A percentile compares a stretch with the other conserved stretches of the same genome.
Evolutionary conservation across 2,888 invertebrate species (phyloP).

Genomic region (Anthrax anthrax): DNA sequence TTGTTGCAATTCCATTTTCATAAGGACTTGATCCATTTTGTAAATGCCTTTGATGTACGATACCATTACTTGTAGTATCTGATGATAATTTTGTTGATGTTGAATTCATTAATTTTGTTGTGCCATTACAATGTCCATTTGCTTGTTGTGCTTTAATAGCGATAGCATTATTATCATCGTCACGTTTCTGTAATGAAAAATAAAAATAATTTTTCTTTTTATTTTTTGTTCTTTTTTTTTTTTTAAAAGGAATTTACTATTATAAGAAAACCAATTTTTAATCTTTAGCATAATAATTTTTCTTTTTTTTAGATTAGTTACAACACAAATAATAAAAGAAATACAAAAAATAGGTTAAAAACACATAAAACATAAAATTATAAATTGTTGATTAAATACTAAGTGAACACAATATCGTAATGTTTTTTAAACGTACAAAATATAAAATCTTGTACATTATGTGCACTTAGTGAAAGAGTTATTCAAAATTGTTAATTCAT

Average conservation of each 20-base stretch:
- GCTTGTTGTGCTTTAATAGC: neutral
- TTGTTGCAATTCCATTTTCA: constrained; percentile 15
- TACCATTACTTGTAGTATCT: neutral
- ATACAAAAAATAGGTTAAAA: no score
- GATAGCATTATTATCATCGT: neutral
- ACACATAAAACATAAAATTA: no score
- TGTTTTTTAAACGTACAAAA: no score
- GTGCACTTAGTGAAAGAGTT: no score
- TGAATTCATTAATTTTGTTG: neutral
- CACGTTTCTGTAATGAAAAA: constrained; percentile 4
- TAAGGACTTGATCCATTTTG: constrained; percentile 6
- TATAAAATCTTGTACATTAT: no score
- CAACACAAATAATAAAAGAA: no score
- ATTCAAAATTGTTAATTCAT: no score
- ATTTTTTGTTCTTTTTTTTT: no score
- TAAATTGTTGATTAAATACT: no score
- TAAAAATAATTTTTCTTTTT: neutral
- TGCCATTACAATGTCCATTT: constrained; percentile 11
- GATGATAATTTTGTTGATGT: neutral
- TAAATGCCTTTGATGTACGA: neutral
- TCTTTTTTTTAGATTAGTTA: no score
- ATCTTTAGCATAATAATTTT: no score
- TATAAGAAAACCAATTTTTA: neutral
- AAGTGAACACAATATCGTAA: no score
- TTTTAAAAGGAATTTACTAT: neutral